Evolutionary conservation across 2,113 vertebrate genomes (phyloP), one percentile per base, ranked within the genome.

Genomic region (Protomyctophum bolini): DNA sequence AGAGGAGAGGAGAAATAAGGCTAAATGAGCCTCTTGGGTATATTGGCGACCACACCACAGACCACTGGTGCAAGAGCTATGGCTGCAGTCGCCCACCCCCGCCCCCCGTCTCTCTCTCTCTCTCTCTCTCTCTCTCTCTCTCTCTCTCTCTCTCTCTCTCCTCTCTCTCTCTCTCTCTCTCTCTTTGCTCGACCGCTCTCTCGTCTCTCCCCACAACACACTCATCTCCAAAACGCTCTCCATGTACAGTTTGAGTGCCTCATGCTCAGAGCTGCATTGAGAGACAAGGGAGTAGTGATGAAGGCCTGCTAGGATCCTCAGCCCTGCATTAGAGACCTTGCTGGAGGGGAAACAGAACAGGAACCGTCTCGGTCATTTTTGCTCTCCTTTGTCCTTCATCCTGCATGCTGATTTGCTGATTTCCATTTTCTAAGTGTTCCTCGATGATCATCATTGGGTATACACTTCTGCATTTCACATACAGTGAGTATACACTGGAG

Each of bases 1-100:
- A 66, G 47, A 11, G 67, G 63, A 2, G 52, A 74, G 71, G 49
- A 75, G 59, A 52, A 85, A 88, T 83, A 51, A 68, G 72, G 54
- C 66, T 70, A 84, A 90, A 83, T 69, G 73, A 83, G 81, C 68
- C 86, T 70, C 83, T 11, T 29, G 85, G 70, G 88, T 58, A 77
- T 75, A 77, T 75, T 58, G 67, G 67, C 77, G 75, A 79, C 84
- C 81, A 74, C 75, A 77, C 84, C 81, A 74, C 75, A 77, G 76
- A 66, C 73, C 70, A 55, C 70, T 70, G 70, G 73, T 66, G 70
- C 69, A 33, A 82, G 66, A 58, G 48, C 56, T 41, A 68, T 55
- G 47, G 50, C 75, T 65, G 54, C 41, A 8, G 57, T 65, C 57
- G 33, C 5, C 33, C 33, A 41, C 56, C 45, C 60, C 21, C 64